Conservation (phyloP, 2,888 invertebrate genomes). For the Spodoptera exigua region DNA sequence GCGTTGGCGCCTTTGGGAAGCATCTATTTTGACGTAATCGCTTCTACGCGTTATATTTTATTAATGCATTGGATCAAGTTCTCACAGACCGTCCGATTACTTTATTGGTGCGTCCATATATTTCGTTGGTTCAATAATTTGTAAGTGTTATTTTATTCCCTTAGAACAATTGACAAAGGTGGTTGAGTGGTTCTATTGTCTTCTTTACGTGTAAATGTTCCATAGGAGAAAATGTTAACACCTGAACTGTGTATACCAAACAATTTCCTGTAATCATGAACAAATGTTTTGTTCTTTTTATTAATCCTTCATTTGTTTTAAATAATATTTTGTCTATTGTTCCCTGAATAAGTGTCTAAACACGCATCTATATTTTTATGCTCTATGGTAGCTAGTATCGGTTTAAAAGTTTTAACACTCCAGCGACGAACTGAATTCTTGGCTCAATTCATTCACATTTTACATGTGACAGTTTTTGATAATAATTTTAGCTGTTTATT, state of each 20-base stretch:
- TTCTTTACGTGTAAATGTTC: constrained; percentile 9
- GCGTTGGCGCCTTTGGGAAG: constrained; percentile 74
- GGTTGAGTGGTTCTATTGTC: constrained; percentile 11
- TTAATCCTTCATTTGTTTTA: constrained; percentile 30
- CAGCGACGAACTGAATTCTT: too few species aligned
- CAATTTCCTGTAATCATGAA: constrained; percentile 15
- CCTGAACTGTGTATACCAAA: constrained; percentile 16
- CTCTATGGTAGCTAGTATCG: too few species aligned
- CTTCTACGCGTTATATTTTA: constrained; percentile 74
- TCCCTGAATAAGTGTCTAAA: too few species aligned
- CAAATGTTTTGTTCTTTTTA: too few species aligned
- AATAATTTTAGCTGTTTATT: neutral
- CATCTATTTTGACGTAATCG: constrained; percentile 68
- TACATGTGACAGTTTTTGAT: too few species aligned
- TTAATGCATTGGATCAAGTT: constrained; percentile 68
- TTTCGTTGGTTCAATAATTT: constrained; percentile 40
- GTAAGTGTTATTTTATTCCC: constrained; percentile 30
- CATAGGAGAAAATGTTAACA: constrained; percentile 8
- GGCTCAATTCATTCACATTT: too few species aligned
- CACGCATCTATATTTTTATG: too few species aligned
- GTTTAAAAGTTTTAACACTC: too few species aligned
- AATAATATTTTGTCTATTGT: too few species aligned
- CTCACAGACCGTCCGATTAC: constrained; percentile 61
- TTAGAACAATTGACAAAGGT: constrained; percentile 8
- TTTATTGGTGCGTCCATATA: constrained; percentile 54